phyloP scores from a whole-genome alignment of 2,888 invertebrate species.

The Caenorhabditis imperialis region DNA sequence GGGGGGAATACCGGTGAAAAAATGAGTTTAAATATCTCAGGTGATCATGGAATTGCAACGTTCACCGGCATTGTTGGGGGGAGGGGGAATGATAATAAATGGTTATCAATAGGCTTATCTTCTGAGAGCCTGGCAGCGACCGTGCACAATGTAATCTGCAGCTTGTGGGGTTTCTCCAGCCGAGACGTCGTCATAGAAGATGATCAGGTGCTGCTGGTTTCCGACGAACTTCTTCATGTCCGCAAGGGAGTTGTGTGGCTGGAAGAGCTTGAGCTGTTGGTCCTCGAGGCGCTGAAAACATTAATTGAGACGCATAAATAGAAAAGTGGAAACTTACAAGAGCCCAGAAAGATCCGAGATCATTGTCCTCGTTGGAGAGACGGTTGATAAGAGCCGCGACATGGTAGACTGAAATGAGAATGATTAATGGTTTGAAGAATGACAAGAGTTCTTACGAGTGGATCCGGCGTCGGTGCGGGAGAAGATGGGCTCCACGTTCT shows the following conservation, averaged over 20 bases:
- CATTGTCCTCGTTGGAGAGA: slow-evolving; percentile 6
- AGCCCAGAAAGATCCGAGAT: slow-evolving; percentile 39
- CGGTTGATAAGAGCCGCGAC: slow-evolving; percentile 16
- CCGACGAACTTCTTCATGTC: slow-evolving; percentile 44
- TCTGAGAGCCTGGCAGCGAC: no score
- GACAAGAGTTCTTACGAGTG: no score
- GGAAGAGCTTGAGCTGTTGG: slow-evolving; percentile 6
- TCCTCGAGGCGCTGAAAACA: slow-evolving; percentile 46
- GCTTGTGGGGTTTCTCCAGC: slow-evolving; percentile 5
- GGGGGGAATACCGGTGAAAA: no score
- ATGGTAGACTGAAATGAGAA: slow-evolving; percentile 32
- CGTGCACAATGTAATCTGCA: slow-evolving; percentile 40
- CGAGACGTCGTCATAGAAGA: slow-evolving; percentile 45
- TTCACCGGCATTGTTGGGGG: no score
- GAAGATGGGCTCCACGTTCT: slow-evolving; percentile 16
- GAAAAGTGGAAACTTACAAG: slow-evolving; percentile 16
- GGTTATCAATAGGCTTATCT: no score
- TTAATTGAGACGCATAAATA: neutral
- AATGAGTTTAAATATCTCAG: no score
- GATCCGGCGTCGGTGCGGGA: slow-evolving; percentile 12
- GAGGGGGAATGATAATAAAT: no score
- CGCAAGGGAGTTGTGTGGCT: slow-evolving; percentile 16
- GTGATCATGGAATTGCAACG: no score
- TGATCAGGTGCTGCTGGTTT: slow-evolving; percentile 38
- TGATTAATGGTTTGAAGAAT: no score